These are phyloP conservation scores for Drosophila cardini DNA, from an alignment of 1,140 invertebrate species.

Conservation along the genomic window DNA sequence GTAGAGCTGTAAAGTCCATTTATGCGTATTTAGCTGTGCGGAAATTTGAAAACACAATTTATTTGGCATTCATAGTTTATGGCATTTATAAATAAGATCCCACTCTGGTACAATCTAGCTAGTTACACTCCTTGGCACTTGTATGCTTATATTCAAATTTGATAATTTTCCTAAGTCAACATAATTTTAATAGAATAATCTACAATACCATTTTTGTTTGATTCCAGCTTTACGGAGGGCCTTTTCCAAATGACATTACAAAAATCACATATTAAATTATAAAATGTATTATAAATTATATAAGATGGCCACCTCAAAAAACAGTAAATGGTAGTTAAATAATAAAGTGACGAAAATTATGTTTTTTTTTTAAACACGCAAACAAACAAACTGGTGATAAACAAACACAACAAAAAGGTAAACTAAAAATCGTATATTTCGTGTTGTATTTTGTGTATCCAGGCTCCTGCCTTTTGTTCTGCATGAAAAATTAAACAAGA, in stretches of 20 bases:
- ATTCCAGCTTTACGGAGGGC: background rate
- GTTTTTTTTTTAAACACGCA: conserved; percentile 54
- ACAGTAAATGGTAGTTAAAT: conserved; percentile 37
- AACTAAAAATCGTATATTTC: conserved; percentile 43
- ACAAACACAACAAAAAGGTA: conserved; percentile 54
- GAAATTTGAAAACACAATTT: conserved; percentile 66
- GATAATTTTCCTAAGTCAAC: background rate
- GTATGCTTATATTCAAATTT: background rate
- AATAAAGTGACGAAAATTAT: conserved; percentile 60
- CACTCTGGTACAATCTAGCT: background rate
- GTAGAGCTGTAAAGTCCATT: conserved; percentile 7
- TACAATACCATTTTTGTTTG: background rate
- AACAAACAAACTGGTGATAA: conserved; percentile 68
- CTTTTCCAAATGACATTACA: conserved; percentile 2
- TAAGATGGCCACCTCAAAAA: background rate
- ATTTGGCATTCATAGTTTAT: conserved; percentile 67
- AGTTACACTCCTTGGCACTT: background rate
- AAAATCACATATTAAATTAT: too few relatives aligned
- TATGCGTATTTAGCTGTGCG: conserved; percentile 56
- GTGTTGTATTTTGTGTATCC: conserved; percentile 37
- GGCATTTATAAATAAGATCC: conserved; percentile 52
- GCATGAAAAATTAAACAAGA: conserved; percentile 55
- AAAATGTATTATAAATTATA: too few relatives aligned
- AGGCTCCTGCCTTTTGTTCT: background rate
- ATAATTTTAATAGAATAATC: conserved; percentile 1